Evolutionary conservation across 2,797 vertebrate species (phyloP), one percentile per base, ranked within the genome.

Genomic region (Margarornis squamiger): DNA sequence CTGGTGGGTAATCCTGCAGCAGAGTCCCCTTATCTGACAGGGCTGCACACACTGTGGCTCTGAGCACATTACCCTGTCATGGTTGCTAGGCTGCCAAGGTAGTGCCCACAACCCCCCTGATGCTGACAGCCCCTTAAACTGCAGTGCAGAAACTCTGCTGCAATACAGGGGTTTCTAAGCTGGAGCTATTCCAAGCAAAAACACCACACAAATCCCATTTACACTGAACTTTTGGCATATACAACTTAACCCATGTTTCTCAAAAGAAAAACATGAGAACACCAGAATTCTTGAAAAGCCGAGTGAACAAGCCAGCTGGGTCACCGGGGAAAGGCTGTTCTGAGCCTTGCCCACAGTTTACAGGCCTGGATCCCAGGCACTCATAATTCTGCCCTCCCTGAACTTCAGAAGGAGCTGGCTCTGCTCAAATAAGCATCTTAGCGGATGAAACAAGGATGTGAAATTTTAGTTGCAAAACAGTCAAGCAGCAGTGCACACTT

Each of bases 51-150:
- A 65, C 1, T 41, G 85, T 85, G 87, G 61, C 54, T 68, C 38
- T 82, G 55, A 87, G 75, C 55, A 66, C 65, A 87, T 66, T 54
- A 92, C 62, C n/a, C 63, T 59, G 27, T 43, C 38, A 32, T 34
- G 72, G 92, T 90, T 96, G 93, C 90, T 86, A 93, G 61, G 90
- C 20, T 17, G 88, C 27, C 1, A 90, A 67, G 29, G 38, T 17
- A 77, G 23, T 57, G 76, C 83, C 52, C 67, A 67, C 79, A 80
- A 88, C 94, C 90, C 3, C 66, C 93, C 41, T 81, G 90, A 88
- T 67, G 34, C 73, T 90, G 68, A 86, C 76, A 94, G 76, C 52
- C 80, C 71, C 79, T 86, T 78, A 67, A 93, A 90, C 38, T 83
- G 65, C 62, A 59, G 12, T 39, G 68, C 66, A 83, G 41, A 74